Percentiles rank a stretch among this genome's conserved stretches.
These are phyloP conservation scores for Pantherophis vulpinus DNA, from an alignment of 2,797 vertebrate species.

Conservation along the genomic window DNA sequence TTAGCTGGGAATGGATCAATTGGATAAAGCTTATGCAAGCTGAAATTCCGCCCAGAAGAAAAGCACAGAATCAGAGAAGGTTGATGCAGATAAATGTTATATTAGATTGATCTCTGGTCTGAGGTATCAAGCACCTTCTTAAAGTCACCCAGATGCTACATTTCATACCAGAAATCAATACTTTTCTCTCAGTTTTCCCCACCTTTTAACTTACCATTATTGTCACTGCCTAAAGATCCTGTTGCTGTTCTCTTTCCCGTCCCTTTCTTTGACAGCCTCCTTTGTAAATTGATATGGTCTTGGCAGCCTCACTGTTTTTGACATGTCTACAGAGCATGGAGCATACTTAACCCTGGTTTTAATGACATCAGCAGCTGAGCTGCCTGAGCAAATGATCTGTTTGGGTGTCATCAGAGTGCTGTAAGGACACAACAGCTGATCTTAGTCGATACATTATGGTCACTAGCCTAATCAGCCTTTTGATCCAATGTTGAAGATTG, in stretches of 20 bases:
- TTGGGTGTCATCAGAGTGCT: background rate
- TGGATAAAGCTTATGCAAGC: background rate
- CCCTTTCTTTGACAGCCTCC: background rate
- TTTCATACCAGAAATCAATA: background rate
- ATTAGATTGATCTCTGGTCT: background rate
- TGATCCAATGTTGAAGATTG: background rate
- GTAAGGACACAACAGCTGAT: background rate
- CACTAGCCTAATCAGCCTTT: background rate
- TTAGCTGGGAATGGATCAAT: background rate
- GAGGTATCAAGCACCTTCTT: background rate
- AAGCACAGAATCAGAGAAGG: background rate
- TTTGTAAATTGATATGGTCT: background rate
- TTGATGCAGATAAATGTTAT: background rate
- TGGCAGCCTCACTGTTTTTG: background rate
- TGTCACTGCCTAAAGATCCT: background rate
- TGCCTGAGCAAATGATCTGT: background rate
- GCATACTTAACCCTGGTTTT: background rate
- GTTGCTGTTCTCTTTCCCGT: background rate
- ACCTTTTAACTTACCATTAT: background rate
- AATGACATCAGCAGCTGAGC: background rate
- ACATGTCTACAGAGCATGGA: background rate
- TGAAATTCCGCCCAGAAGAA: background rate
- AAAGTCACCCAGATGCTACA: background rate
- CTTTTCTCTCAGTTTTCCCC: background rate
- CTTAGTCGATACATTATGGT: background rate